Conservation (phyloP, 2,113 vertebrate genomes). For the Coracopsis vasa region DNA sequence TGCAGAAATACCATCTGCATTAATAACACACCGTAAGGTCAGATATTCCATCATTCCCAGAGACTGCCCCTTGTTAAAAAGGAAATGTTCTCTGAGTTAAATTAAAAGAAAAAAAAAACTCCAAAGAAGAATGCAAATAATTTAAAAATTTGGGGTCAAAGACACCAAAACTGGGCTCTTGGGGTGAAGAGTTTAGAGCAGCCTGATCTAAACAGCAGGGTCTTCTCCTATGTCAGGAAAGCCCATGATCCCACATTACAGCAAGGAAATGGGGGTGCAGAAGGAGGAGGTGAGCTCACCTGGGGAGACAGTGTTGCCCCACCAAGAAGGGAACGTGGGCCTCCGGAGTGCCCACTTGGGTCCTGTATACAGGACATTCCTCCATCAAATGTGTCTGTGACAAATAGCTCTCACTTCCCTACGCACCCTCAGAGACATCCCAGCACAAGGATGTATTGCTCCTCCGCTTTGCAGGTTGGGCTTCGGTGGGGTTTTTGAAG, state of each 20-base stretch:
- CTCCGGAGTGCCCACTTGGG: neutral
- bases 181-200: neutral
- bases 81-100: neutral
- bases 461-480: neutral
- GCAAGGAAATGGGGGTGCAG: neutral
- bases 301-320: neutral
- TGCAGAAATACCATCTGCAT: constrained; percentile 34
- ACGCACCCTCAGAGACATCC: neutral
- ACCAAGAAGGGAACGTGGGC: neutral
- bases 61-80: neutral
- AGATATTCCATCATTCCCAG: neutral
- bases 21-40: constrained; percentile 1
- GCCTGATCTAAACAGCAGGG: neutral
- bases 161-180: fast-evolving
- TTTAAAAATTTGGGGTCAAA: neutral
- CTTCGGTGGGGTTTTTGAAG: neutral
- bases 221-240: fast-evolving
- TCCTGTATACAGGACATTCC: neutral
- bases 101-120: neutral
- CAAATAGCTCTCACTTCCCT: neutral
- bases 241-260: fast-evolving
- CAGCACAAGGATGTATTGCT: neutral
- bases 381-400: neutral
- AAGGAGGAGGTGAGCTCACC: neutral
- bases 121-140: neutral